Evolutionary conservation across 30 jellyfish, hydroid and myxozoan species (phyloP).

Genomic region (Aurelia sp.): DNA sequence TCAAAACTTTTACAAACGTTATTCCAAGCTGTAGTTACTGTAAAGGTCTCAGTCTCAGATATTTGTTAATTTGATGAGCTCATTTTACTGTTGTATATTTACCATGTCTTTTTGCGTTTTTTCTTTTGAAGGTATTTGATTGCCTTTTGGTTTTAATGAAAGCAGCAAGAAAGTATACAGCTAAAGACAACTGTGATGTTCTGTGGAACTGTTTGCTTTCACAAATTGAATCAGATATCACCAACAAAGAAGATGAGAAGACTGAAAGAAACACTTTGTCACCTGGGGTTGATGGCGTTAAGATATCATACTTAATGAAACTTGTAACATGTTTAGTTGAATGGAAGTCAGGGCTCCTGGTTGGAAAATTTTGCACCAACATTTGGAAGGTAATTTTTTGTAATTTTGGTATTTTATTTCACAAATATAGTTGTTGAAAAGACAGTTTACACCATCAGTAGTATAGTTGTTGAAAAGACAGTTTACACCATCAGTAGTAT

Average conservation of each 20-base stretch:
- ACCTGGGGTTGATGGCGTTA: too few species aligned
- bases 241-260: too few species aligned
- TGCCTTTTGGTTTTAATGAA: conserved; percentile 29
- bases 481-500: too few species aligned
- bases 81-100: background rate
- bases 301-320: background rate
- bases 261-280: too few species aligned
- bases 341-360: conserved; percentile 49
- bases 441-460: too few species aligned
- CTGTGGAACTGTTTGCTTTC: conserved; percentile 42
- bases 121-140: conserved; percentile 27
- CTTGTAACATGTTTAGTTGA: conserved; percentile 21
- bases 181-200: conserved; percentile 22
- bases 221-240: background rate
- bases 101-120: background rate
- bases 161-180: conserved; percentile 44
- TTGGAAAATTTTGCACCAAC: background rate
- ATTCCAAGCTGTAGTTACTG: background rate
- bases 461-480: too few species aligned
- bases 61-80: background rate
- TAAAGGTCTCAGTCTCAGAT: background rate
- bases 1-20: too few species aligned
- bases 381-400: conserved; percentile 16
- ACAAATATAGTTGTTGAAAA: too few species aligned
- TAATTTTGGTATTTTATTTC: too few species aligned